Base-by-base conservation (phyloP, 2,113 vertebrate species). In the Pterophyllum scalare region DNA sequence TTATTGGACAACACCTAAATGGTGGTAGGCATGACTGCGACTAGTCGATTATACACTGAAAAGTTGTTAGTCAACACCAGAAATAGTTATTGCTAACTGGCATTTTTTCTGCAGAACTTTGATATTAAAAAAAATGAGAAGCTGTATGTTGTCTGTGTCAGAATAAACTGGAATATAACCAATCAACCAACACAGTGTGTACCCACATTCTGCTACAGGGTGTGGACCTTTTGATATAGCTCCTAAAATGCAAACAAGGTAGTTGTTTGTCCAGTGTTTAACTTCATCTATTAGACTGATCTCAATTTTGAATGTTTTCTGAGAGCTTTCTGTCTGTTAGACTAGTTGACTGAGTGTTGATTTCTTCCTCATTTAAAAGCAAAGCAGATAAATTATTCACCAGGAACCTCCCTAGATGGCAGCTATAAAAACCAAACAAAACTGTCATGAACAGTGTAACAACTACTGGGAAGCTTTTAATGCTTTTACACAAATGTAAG, bases 401-500 rank as follows among this genome's bases (percentile, higher is more conserved):
- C 24, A 20, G 65, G 43, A 70, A 49, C 9, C 19, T 28, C 40
- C 0, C 65, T 31, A 31, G 43, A 31, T 52, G 46, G 15, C 52
- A 52, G 65, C 26, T 72, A 17, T n/a, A 52, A 26, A n/a, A 72
- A 26, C 10, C 31, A 52, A 52, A 52, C 65, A 31, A 3, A 70
- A 70, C 26, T 72, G 43, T 72, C 26, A n/a, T n/a, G n/a, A n/a
- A n/a, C n/a, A 31, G 43, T 19, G 52, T 72, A 72, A 52, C 40
- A 72, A 52, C 13, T 52, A 72, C 65, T 72, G 26, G 46, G 20
- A 72, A 72, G 26, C 11, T 4, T 72, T 31, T 72, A 52, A 14
- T 72, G 65, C 43, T 72, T 72, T 72, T 52, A 52, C 65, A 28
- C 10, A 72, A 72, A 52, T 72, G 46, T 52, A 72, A 52, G 52